Conservation (phyloP, 2,797 vertebrate species). For the Antennarius maculatus region DNA sequence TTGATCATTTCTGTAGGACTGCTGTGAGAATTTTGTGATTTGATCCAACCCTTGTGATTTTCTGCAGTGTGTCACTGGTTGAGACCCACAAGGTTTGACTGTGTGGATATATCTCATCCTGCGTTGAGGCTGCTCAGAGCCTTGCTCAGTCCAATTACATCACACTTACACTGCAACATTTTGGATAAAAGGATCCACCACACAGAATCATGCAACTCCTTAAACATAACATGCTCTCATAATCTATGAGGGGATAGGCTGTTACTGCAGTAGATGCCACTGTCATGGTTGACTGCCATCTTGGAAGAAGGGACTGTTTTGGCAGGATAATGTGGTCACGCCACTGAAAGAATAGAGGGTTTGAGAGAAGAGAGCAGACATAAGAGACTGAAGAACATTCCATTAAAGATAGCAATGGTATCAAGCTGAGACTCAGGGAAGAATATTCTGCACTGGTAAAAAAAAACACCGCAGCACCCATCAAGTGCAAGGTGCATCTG, state of each 20-base stretch:
- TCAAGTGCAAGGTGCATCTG: slow-evolving; percentile 78
- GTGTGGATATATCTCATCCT: slow-evolving; percentile 3
- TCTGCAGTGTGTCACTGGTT: slow-evolving; percentile 3
- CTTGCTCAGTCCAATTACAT: not conserved
- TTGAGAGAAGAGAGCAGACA: slow-evolving; percentile 68
- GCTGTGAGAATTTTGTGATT: not conserved
- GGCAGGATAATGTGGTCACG: slow-evolving; percentile 65
- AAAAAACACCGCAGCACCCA: slow-evolving; percentile 63
- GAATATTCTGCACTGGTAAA: slow-evolving; percentile 60
- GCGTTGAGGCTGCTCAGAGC: slow-evolving; percentile 14
- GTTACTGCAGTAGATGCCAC: slow-evolving; percentile 54
- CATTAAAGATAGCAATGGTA: slow-evolving; percentile 74
- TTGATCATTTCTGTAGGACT: not conserved
- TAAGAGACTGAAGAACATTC: slow-evolving; percentile 73
- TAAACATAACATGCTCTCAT: slow-evolving; percentile 44
- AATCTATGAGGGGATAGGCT: slow-evolving; percentile 44
- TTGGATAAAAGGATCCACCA: slow-evolving; percentile 28
- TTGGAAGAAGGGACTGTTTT: slow-evolving; percentile 66
- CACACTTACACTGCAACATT: slow-evolving; percentile 22
- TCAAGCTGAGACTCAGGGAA: slow-evolving; percentile 59
- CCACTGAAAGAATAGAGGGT: slow-evolving; percentile 64
- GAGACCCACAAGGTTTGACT: slow-evolving; percentile 4
- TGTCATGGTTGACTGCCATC: slow-evolving; percentile 64
- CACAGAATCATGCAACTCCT: slow-evolving; percentile 23
- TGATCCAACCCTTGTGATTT: not conserved